Base-by-base conservation (phyloP, 2,888 invertebrate species). In the Synergus umbraculus region DNA sequence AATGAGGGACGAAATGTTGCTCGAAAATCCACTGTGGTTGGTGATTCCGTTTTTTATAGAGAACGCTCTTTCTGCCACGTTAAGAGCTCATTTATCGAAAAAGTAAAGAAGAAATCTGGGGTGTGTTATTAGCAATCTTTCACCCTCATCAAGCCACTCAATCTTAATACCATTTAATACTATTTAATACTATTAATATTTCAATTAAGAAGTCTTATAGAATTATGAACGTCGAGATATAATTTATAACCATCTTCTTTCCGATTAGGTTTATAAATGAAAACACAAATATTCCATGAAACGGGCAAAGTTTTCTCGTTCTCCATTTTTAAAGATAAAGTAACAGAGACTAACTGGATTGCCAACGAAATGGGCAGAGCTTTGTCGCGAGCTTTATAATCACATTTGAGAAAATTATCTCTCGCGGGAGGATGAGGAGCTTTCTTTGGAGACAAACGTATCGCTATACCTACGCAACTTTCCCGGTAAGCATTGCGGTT, bases 21-120 rank as follows among this genome's bases (percentile, higher is more conserved):
- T 73, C 63, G 76, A 65, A 49, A 80, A 78, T 81, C 78, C 64
- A 78, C 69, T 76, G 79, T 81, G 79, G 79, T 77, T 78, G 76
- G 73, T 65, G 79, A 41, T 76, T 67, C 54, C 67, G 78, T 80
- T 79, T 85, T 84, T 85, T 85, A 86, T 82, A 79, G 77, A 76
- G 76, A 81, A 78, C 79, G 78, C 85, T 83, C 79, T 81, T 84
- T 83, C 83, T 82, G 80, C 81, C 82, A 84, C 86, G 82, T 86
- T 85, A 84, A 84, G 81, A 84, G 83, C 78, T 82, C 83, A 85
- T 86, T 83, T 79, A 63, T 73, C 37, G 54, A 54, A 37, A 15
- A 69, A 73, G 37, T 73, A n/a, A 15, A 54, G 37, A 46, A 54
- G 37, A 73, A 73, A 73, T 73, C 54, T 54, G n/a, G 49, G 37